phyloP scores from a whole-genome alignment of 2,113 vertebrate genomes.

The Vidua macroura region DNA sequence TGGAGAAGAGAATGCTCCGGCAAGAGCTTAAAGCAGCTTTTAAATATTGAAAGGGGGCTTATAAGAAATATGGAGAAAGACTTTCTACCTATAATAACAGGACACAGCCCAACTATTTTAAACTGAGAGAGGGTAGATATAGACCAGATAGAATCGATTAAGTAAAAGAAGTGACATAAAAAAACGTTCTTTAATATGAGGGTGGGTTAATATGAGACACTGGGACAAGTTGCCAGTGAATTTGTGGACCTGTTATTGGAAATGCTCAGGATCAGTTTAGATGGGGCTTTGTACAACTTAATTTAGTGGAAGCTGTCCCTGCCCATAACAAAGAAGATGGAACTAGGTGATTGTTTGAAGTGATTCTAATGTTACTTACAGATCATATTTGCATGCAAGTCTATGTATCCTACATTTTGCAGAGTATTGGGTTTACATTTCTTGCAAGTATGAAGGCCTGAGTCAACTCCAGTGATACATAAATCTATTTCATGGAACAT shows the following conservation, averaged over 20 bases:
- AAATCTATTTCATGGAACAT: background rate
- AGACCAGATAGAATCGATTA: background rate
- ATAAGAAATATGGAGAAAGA: background rate
- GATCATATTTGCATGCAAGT: rapidly evolving
- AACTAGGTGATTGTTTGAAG: background rate
- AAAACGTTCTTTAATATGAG: background rate
- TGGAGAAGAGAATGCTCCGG: background rate
- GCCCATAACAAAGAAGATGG: background rate
- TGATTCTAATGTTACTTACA: background rate
- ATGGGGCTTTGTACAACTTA: background rate
- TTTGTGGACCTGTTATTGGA: background rate
- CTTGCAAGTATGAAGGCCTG: background rate
- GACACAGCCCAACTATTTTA: background rate
- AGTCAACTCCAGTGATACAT: background rate
- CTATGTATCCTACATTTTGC: background rate
- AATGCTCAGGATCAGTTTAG: background rate
- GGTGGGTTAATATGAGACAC: background rate
- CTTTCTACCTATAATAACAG: background rate
- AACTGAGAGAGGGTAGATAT: background rate
- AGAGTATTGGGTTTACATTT: background rate
- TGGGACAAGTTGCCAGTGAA: background rate
- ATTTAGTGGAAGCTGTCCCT: background rate
- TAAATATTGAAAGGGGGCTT: background rate
- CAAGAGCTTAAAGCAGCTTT: background rate
- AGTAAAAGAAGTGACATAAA: background rate